Conservation (phyloP, 1,140 invertebrate species). For the Cherax destructor region DNA sequence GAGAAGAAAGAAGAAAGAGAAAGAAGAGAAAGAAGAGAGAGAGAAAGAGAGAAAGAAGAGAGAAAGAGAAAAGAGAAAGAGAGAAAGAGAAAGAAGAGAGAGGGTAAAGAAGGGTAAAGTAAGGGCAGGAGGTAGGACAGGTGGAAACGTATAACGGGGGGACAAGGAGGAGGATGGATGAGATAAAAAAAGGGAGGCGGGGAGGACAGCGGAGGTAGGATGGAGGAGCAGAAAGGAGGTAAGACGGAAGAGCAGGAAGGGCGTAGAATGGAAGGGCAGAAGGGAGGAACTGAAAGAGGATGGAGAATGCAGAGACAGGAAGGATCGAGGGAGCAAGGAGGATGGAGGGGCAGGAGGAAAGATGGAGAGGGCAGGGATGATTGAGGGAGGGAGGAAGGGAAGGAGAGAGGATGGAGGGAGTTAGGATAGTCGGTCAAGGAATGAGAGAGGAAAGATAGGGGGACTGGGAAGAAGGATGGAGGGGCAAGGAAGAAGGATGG, state of each 20-base stretch:
- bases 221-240: neutral
- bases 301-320: neutral
- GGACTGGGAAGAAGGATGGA: neutral
- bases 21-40: neutral
- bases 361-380: constrained; percentile 23
- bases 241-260: neutral
- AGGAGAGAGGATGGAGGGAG: neutral
- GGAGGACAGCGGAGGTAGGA: neutral
- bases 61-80: no score
- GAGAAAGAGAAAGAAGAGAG: neutral
- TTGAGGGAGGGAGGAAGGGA: neutral
- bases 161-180: neutral
- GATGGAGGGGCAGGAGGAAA: constrained; percentile 6
- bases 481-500: neutral
- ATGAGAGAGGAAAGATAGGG: neutral
- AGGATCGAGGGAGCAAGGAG: neutral
- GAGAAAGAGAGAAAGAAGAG: neutral
- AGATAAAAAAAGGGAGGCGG: neutral
- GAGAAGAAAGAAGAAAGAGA: neutral
- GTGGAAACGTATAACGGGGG: neutral
- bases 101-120: neutral
- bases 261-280: neutral
- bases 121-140: neutral
- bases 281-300: neutral
- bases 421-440: no score